Conservation (phyloP, 2,888 invertebrate genomes). For the Eupithecia abbreviata region DNA sequence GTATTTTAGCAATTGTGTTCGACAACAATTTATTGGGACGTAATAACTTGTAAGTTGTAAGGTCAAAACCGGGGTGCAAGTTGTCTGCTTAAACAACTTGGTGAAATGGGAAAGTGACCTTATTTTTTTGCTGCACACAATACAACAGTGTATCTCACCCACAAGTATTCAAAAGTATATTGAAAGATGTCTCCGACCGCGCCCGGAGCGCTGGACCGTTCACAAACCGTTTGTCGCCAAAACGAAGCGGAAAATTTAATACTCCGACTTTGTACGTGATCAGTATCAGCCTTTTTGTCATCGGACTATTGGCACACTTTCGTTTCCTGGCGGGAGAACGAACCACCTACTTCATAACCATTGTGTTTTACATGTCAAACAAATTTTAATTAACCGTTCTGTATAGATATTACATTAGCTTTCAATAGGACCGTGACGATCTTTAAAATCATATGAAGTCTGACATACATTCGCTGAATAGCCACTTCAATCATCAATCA, state of each 20-base stretch:
- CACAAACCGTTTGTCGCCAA: conserved; percentile 74
- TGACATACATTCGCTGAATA: conserved; percentile 54
- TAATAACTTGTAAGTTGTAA: neutral
- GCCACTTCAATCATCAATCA: conserved; percentile 57
- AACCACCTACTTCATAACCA: conserved; percentile 48
- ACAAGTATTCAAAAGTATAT: conserved; percentile 34
- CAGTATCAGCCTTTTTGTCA: conserved; percentile 71
- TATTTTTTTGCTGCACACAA: conserved; percentile 30
- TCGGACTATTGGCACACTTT: conserved; percentile 71
- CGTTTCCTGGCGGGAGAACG: conserved; percentile 62
- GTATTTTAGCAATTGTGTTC: conserved; percentile 10
- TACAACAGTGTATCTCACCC: conserved; percentile 35
- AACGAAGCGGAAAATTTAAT: conserved; percentile 80
- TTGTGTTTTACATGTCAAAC: conserved; percentile 56
- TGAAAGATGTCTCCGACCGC: conserved; percentile 31
- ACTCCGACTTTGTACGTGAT: conserved; percentile 76
- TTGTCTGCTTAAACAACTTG: conserved; percentile 15
- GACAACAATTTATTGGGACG: neutral
- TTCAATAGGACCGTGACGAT: conserved; percentile 48
- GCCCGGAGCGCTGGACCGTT: conserved; percentile 60
- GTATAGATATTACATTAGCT: conserved; percentile 52
- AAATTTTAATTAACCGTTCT: conserved; percentile 64
- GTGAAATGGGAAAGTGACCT: conserved; percentile 33
- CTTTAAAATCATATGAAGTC: conserved; percentile 49
- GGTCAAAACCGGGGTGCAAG: conserved; percentile 1